phyloP scores from a whole-genome alignment of 2,113 vertebrate species.

The Sciurus niger region DNA sequence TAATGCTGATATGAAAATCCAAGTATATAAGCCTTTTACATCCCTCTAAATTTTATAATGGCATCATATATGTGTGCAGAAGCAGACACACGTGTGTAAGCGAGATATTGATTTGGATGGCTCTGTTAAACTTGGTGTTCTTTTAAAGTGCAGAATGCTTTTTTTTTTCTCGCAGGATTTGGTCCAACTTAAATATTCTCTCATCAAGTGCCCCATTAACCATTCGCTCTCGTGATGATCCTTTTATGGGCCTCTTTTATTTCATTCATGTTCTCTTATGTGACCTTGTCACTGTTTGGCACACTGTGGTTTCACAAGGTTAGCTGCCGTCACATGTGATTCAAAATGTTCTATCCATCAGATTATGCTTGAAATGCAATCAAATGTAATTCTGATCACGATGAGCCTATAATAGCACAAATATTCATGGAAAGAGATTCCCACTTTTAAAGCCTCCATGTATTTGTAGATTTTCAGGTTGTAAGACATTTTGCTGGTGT shows the following conservation, averaged over 20 bases:
- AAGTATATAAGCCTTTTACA: background rate
- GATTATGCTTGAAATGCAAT: background rate
- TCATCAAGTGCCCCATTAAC: background rate
- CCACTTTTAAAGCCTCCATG: background rate
- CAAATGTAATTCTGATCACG: background rate
- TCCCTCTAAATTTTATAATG: background rate
- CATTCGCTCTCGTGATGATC: background rate
- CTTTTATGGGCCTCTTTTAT: background rate
- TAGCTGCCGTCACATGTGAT: background rate
- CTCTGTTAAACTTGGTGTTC: background rate
- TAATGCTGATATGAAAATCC: background rate
- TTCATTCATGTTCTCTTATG: background rate
- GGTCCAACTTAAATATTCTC: background rate
- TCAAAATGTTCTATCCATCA: background rate
- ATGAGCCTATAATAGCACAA: background rate
- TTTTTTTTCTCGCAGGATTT: background rate
- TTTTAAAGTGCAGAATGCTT: background rate
- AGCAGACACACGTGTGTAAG: too few species aligned
- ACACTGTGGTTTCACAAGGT: background rate
- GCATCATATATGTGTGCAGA: accelerated
- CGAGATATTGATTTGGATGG: background rate
- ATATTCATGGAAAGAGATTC: background rate
- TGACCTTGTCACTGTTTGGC: background rate
- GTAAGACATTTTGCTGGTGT: background rate
- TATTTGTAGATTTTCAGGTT: background rate